phyloP scores from a whole-genome alignment of 2,797 vertebrate species.

The Nannoperca australis region DNA sequence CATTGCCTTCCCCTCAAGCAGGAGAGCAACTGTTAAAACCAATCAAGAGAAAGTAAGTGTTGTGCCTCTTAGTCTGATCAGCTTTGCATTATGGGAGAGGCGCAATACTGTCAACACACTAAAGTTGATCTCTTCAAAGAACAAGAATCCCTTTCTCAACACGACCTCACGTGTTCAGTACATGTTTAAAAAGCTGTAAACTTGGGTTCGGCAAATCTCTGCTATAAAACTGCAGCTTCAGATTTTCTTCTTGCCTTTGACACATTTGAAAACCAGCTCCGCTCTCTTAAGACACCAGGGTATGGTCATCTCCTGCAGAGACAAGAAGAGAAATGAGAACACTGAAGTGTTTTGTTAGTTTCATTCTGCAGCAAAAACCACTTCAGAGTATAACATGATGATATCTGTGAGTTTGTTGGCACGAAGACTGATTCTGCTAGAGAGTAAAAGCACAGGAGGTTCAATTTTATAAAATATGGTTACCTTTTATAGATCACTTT shows the following conservation, averaged over 20 bases:
- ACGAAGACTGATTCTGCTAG: neutral
- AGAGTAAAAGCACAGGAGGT: neutral
- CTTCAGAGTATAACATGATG: too few species aligned
- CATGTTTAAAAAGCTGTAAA: neutral
- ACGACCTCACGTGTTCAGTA: neutral
- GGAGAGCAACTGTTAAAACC: neutral
- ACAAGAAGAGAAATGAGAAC: constrained; percentile 3
- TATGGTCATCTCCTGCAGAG: constrained; percentile 87
- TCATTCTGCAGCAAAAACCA: too few species aligned
- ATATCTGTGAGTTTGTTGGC: neutral
- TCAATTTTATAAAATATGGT: neutral
- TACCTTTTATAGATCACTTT: neutral
- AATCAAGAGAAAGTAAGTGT: neutral
- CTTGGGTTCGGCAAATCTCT: neutral
- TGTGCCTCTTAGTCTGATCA: neutral
- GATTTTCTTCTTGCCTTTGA: constrained; percentile 88
- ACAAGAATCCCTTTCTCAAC: neutral
- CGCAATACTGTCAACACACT: neutral
- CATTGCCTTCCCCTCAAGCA: neutral
- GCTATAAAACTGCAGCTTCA: neutral
- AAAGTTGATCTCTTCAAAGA: neutral
- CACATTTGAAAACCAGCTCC: constrained; percentile 94
- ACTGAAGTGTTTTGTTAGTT: neutral
- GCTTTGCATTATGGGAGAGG: neutral
- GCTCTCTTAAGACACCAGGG: constrained; percentile 88